phyloP scores from a whole-genome alignment of 2,113 vertebrate genomes.

The Clarias gariepinus region DNA sequence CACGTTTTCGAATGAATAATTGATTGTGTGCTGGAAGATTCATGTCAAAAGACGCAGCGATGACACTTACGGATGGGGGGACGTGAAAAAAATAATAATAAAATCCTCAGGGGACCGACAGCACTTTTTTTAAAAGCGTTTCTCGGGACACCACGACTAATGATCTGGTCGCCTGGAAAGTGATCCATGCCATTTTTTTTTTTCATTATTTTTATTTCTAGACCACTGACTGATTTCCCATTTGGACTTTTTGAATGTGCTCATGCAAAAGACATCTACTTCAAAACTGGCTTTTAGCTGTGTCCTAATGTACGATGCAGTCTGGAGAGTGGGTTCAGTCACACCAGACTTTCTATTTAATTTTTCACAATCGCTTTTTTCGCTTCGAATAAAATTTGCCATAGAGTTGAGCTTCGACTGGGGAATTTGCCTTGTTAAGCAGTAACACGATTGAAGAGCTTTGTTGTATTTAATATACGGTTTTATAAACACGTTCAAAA shows the following conservation, averaged over 20 bases:
- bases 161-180: slow-evolving; percentile 17
- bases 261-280: not conserved
- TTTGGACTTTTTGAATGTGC: not conserved
- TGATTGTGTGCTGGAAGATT: slow-evolving; percentile 70
- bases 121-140: not conserved
- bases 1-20: slow-evolving; percentile 77
- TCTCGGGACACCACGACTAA: slow-evolving; percentile 19
- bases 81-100: slow-evolving; percentile 32
- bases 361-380: not conserved
- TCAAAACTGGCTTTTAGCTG: not conserved
- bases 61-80: slow-evolving; percentile 59
- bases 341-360: not conserved
- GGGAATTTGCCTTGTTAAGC: not conserved
- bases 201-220: slow-evolving; percentile 10
- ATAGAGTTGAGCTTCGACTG: not conserved
- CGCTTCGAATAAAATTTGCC: not conserved
- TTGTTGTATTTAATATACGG: not conserved
- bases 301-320: not conserved
- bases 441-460: not conserved
- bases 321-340: not conserved
- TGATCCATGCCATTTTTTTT: slow-evolving; percentile 23
- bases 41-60: slow-evolving; percentile 68
- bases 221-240: slow-evolving; percentile 10
- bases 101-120: slow-evolving; percentile 26
- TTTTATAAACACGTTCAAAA: not conserved